These are phyloP conservation scores for Coecobrya sp. DNA, from an alignment of 2,888 invertebrate species.

Conservation along the genomic window DNA sequence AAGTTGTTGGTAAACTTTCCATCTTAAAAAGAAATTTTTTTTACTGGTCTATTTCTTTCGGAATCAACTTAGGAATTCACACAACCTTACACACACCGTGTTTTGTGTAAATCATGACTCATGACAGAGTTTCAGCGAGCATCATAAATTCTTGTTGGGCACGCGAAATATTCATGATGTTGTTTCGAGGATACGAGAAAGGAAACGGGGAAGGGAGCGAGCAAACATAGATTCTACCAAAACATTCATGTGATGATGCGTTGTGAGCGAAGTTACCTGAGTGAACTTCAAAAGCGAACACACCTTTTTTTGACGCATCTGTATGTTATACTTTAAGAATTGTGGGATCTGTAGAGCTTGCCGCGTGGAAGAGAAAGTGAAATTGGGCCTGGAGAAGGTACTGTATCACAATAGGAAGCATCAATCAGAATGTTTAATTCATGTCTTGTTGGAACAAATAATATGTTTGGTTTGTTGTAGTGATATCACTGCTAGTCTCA, in stretches of 20 bases:
- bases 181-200: not conserved
- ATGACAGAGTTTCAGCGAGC: conserved; percentile 20
- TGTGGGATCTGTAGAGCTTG: not conserved
- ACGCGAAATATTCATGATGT: conserved; percentile 75
- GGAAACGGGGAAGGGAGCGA: not conserved
- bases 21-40: too few species aligned
- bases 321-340: not conserved
- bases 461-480: too few species aligned
- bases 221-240: not conserved
- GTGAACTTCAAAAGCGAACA: conserved; percentile 13
- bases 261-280: conserved; percentile 20
- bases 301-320: conserved; percentile 2
- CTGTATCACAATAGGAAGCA: too few species aligned
- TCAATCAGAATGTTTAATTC: too few species aligned
- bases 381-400: too few species aligned
- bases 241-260: conserved; percentile 1
- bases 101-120: too few species aligned
- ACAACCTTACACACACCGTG: not conserved
- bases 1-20: too few species aligned
- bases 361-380: too few species aligned
- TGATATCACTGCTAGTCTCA: too few species aligned
- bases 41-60: too few species aligned
- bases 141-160: conserved; percentile 66
- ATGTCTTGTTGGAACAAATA: too few species aligned
- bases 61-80: conserved; percentile 47